These are phyloP conservation scores for Micoletzkya japonica DNA, from an alignment of 2,888 invertebrate species.

Conservation along the genomic window DNA sequence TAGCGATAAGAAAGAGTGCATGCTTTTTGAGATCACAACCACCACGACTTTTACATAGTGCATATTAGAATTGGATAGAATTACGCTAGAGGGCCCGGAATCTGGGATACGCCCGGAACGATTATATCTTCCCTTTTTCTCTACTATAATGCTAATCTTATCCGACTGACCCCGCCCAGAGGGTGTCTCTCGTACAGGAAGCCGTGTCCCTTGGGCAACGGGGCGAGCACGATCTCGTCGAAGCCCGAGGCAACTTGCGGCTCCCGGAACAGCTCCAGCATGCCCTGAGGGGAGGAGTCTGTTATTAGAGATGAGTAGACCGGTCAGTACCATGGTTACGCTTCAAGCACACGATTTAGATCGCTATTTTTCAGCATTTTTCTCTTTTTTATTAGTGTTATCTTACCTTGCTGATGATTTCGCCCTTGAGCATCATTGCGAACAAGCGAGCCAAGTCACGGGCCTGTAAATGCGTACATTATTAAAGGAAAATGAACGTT, in stretches of 20 bases:
- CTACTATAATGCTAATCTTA: too few species aligned
- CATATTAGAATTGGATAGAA: too few species aligned
- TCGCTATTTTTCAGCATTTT: background rate
- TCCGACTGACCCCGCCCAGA: conserved; percentile 40
- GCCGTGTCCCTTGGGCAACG: conserved; percentile 59
- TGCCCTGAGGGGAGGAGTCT: conserved; percentile 31
- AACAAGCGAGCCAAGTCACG: conserved; percentile 57
- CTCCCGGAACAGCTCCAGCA: conserved; percentile 45
- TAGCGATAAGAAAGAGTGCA: too few species aligned
- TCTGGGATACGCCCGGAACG: too few species aligned
- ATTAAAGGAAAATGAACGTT: too few species aligned
- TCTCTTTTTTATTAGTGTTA: background rate
- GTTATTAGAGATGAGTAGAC: background rate
- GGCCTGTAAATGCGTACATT: conserved; percentile 37
- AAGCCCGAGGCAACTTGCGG: conserved; percentile 51
- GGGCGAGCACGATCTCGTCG: conserved; percentile 52
- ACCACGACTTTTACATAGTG: too few species aligned
- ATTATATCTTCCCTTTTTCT: too few species aligned
- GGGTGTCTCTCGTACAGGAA: conserved; percentile 62
- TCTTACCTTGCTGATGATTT: conserved; percentile 44
- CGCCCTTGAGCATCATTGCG: conserved; percentile 54
- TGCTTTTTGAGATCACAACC: too few species aligned
- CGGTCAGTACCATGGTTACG: too few species aligned
- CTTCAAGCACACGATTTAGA: too few species aligned
- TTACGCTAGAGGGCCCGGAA: too few species aligned